Conservation (phyloP, 53 echinoderm and acorn worm species). For the Mesocentrotus franciscanus region DNA sequence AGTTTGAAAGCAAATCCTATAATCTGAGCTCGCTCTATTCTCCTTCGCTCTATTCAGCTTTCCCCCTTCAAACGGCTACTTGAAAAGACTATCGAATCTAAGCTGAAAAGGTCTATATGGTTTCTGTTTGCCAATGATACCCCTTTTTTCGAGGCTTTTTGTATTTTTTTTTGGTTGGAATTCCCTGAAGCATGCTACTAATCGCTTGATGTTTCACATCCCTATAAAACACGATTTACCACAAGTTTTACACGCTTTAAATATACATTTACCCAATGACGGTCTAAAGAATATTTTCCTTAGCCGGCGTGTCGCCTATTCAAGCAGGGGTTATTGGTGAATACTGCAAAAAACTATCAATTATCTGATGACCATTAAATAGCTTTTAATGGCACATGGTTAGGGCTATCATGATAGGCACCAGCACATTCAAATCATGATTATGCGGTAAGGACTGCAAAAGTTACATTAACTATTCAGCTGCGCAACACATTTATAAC, state of each 20-base stretch:
- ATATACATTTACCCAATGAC: constrained; percentile 48
- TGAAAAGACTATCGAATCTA: constrained; percentile 5
- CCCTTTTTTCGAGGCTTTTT: not conserved
- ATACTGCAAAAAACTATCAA: constrained; percentile 4
- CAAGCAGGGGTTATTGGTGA: not conserved
- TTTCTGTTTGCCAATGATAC: constrained; percentile 29
- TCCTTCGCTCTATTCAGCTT: constrained; percentile 4
- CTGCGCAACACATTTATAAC: not conserved
- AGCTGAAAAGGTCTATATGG: constrained; percentile 2
- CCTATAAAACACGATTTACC: constrained; percentile 41
- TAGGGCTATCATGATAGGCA: not conserved
- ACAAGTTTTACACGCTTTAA: constrained; percentile 46
- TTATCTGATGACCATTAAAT: constrained; percentile 27
- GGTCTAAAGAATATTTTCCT: constrained; percentile 19
- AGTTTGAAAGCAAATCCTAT: constrained; percentile 59
- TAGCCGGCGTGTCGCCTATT: not conserved
- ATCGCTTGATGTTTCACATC: constrained; percentile 10
- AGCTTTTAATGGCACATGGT: not conserved
- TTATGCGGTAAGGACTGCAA: no score
- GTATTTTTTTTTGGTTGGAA: not conserved
- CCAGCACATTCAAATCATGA: not conserved
- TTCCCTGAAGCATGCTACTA: constrained; percentile 48
- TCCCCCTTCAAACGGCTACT: not conserved
- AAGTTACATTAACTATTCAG: not conserved
- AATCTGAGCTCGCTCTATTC: constrained; percentile 40